These are phyloP conservation scores for Zeugodacus cucurbitae DNA, from an alignment of 1,140 invertebrate species.

Conservation along the genomic window DNA sequence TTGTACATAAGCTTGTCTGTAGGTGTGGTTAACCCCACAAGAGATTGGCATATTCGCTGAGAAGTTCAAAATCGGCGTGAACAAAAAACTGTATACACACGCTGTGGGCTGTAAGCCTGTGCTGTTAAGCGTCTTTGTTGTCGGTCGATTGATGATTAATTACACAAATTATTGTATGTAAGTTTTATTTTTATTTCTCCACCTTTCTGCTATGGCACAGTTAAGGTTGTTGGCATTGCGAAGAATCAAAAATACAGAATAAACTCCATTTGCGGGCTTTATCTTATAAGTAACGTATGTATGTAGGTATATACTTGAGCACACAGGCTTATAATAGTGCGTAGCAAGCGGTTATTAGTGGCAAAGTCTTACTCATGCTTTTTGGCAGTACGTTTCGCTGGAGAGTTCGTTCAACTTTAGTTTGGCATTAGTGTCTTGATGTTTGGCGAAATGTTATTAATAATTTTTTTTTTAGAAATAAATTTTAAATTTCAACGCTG, in stretches of 20 bases:
- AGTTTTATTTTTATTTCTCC: not conserved
- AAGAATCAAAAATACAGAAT: not conserved
- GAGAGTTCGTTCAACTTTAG: slow-evolving; percentile 17
- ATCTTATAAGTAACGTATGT: not conserved
- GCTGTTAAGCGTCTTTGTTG: not conserved
- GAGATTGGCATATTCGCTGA: not conserved
- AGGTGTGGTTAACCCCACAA: not conserved
- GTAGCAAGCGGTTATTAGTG: not conserved
- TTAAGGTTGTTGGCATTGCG: slow-evolving; percentile 7
- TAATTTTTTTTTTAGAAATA: not conserved
- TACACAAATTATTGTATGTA: not conserved
- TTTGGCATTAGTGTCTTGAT: no score
- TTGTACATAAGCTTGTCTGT: not conserved
- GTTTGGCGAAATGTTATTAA: not conserved
- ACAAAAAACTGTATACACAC: not conserved
- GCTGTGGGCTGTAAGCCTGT: not conserved
- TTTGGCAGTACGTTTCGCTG: not conserved
- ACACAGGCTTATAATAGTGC: not conserved
- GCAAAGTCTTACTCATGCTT: not conserved
- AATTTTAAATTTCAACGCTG: not conserved
- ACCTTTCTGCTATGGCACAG: not conserved
- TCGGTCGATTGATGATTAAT: slow-evolving; percentile 18
- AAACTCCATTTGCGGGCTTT: not conserved
- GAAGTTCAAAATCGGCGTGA: not conserved
- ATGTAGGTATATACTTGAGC: not conserved